Conservation (phyloP, 1,140 invertebrate species). For the Micrasema minimum region DNA sequence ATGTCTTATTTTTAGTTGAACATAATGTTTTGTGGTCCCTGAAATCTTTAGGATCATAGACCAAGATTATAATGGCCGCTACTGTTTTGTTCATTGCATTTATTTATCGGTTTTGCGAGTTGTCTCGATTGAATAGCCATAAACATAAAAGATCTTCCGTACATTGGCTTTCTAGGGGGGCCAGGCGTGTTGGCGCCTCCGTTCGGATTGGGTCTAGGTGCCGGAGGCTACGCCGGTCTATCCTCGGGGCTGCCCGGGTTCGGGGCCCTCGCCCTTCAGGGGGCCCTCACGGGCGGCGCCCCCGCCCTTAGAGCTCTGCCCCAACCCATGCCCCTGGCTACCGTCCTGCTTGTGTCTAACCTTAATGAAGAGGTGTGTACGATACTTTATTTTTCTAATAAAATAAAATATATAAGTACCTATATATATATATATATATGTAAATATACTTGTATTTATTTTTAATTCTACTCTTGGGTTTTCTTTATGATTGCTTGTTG, state of each 20-base stretch:
- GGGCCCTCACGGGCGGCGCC: slow-evolving; percentile 70
- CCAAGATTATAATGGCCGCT: too few species aligned
- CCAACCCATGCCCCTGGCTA: slow-evolving; percentile 74
- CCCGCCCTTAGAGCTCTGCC: slow-evolving; percentile 69
- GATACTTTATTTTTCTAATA: neutral
- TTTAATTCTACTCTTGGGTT: too few species aligned
- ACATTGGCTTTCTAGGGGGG: slow-evolving; percentile 67
- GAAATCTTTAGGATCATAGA: too few species aligned
- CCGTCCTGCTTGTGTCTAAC: slow-evolving; percentile 89
- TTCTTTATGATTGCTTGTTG: too few species aligned
- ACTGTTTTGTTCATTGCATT: too few species aligned
- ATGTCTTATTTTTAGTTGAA: too few species aligned
- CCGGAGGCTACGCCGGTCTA: slow-evolving; percentile 74
- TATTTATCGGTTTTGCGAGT: too few species aligned
- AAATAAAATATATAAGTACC: too few species aligned
- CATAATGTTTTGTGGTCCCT: too few species aligned
- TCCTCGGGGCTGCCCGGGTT: slow-evolving; percentile 78
- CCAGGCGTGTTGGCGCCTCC: slow-evolving; percentile 86
- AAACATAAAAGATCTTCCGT: slow-evolving; percentile 31
- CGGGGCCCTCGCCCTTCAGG: slow-evolving; percentile 76
- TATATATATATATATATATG: too few species aligned
- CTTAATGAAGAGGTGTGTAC: slow-evolving; percentile 89
- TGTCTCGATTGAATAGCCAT: slow-evolving; percentile 25
- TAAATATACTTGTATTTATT: too few species aligned
- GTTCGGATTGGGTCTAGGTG: slow-evolving; percentile 76